Evolutionary conservation across 2,797 vertebrate species (phyloP).

Genomic region (Epinephelus awoara): DNA sequence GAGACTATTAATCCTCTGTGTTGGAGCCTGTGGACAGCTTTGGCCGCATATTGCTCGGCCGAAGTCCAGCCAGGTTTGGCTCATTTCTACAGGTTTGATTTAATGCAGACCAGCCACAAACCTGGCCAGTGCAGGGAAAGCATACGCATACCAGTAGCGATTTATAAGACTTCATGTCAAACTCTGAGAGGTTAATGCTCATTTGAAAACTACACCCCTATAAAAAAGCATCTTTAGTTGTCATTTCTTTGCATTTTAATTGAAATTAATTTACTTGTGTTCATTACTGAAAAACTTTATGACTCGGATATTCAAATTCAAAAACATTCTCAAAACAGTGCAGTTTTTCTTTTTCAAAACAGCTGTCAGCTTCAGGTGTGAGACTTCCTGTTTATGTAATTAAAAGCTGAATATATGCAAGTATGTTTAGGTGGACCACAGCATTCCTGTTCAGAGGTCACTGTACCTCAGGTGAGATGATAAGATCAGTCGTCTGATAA

Average conservation of each 20-base stretch:
- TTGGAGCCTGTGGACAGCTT: slow-evolving; percentile 62
- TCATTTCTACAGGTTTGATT: slow-evolving; percentile 60
- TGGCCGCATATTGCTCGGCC: slow-evolving; percentile 61
- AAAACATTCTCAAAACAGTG: neutral
- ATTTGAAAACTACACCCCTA: slow-evolving; percentile 19
- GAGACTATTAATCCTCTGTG: slow-evolving; percentile 62
- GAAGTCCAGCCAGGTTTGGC: slow-evolving; percentile 71
- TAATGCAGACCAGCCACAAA: slow-evolving; percentile 63
- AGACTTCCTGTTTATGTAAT: neutral
- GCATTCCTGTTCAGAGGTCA: neutral
- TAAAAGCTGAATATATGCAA: neutral
- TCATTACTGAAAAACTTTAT: neutral
- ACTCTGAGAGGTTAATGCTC: slow-evolving; percentile 34
- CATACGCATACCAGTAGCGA: slow-evolving; percentile 18
- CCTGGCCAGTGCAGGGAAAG: slow-evolving; percentile 33
- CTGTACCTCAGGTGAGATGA: neutral
- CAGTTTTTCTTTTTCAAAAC: neutral
- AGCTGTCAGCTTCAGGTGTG: neutral
- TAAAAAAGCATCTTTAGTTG: slow-evolving; percentile 17
- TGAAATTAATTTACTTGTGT: neutral
- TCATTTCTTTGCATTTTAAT: neutral
- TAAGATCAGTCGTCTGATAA: slow-evolving; percentile 27
- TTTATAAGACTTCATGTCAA: slow-evolving; percentile 39
- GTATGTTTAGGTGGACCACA: neutral
- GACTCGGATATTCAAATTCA: neutral